phyloP scores from a whole-genome alignment of 1,140 invertebrate species.

The Papilio aristodemus region DNA sequence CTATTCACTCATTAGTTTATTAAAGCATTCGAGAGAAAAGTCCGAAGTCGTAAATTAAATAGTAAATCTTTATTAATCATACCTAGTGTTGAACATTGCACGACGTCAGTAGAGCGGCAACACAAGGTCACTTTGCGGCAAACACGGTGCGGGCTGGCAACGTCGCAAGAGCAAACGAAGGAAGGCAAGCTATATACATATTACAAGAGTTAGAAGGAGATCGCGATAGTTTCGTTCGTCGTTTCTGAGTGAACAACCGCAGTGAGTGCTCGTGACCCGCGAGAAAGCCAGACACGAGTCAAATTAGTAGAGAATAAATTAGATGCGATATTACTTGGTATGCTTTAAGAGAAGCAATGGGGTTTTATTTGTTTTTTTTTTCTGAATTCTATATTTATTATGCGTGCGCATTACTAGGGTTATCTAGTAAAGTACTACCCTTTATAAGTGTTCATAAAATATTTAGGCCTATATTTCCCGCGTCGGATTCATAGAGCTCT shows the following conservation, averaged over 20 bases:
- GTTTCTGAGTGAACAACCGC: slow-evolving; percentile 73
- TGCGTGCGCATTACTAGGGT: background rate
- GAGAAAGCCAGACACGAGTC: slow-evolving; percentile 66
- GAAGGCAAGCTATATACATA: slow-evolving; percentile 39
- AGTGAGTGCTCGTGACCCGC: slow-evolving; percentile 67
- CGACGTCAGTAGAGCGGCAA: slow-evolving; percentile 50
- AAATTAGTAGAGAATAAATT: slow-evolving; percentile 70
- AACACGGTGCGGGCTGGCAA: slow-evolving; percentile 55
- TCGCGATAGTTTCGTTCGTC: slow-evolving; percentile 60
- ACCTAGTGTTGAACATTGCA: slow-evolving; percentile 50
- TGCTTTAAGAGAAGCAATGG: slow-evolving; percentile 25
- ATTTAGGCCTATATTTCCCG: slow-evolving; percentile 29
- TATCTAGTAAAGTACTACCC: background rate
- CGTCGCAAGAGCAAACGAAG: slow-evolving; percentile 50
- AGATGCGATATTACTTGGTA: slow-evolving; percentile 46
- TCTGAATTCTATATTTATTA: background rate
- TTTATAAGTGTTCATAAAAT: slow-evolving; percentile 15
- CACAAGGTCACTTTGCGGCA: slow-evolving; percentile 63
- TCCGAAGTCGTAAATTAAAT: slow-evolving; percentile 43
- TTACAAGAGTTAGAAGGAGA: slow-evolving; percentile 48
- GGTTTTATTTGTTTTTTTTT: slow-evolving; percentile 22
- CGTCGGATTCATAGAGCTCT: background rate
- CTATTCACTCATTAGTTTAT: slow-evolving; percentile 4
- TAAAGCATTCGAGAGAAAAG: background rate
- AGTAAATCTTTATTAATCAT: slow-evolving; percentile 57